Evolutionary conservation across 2,888 invertebrate genomes (phyloP).

Genomic region (Alloplasta piceator): DNA sequence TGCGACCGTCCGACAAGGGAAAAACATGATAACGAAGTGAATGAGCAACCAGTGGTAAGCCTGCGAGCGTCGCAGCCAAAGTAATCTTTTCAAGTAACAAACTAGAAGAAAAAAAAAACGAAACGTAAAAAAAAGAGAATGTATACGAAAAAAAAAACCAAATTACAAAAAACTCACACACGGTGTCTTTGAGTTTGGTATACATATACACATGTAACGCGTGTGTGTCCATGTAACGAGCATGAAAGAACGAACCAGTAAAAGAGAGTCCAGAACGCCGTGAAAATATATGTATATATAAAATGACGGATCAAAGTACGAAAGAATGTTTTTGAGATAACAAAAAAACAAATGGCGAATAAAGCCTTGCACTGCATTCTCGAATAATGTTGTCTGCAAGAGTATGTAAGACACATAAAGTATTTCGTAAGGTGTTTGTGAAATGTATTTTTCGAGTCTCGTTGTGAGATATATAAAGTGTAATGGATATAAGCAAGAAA

Average conservation of each 20-base stretch:
- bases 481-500: slow-evolving; percentile 33
- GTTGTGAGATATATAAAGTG: slow-evolving; percentile 29
- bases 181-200: slow-evolving; percentile 45
- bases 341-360: slow-evolving; percentile 10
- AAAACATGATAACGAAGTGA: slow-evolving; percentile 75
- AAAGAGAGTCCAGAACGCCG: slow-evolving; percentile 75
- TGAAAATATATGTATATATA: slow-evolving; percentile 63
- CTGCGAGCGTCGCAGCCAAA: slow-evolving; percentile 82
- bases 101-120: slow-evolving; percentile 34
- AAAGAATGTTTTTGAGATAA: background rate
- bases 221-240: slow-evolving; percentile 58
- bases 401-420: slow-evolving; percentile 21
- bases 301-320: slow-evolving; percentile 26
- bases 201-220: slow-evolving; percentile 28
- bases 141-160: slow-evolving; percentile 32
- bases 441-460: slow-evolving; percentile 29
- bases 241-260: slow-evolving; percentile 48
- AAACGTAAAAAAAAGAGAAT: slow-evolving; percentile 20
- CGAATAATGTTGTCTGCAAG: slow-evolving; percentile 59
- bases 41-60: slow-evolving; percentile 83
- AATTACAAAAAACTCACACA: slow-evolving; percentile 14
- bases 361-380: slow-evolving; percentile 70
- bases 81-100: slow-evolving; percentile 61
- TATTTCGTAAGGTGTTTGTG: slow-evolving; percentile 29
- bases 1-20: slow-evolving; percentile 73